Evolutionary conservation across 2,113 vertebrate species (phyloP), one percentile per base, ranked within the genome.

Genomic region (Syrmaticus mikado): DNA sequence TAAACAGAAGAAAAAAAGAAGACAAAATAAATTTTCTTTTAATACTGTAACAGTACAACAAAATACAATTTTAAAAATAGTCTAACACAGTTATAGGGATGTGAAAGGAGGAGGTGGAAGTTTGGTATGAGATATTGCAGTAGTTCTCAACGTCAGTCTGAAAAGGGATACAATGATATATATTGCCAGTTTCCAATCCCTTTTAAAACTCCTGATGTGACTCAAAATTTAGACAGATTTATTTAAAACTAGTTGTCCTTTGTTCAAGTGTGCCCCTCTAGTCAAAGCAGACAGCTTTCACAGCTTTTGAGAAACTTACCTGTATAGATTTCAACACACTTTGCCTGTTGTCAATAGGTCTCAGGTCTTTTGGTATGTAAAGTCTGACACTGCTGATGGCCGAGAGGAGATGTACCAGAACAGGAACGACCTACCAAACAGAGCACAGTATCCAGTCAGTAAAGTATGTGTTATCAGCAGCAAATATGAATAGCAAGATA

Each of bases 361-460:
- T 98, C 62, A 99, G 95, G 93, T 99, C 99, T 97, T 99, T 99
- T 0, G 99, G 99, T 94, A 99, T 99, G 86, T 99, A 99, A 43
- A 99, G 98, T 17, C 99, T 98, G 41, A 99, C 98, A 5, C 99
- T 99, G 97, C 99, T 99, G 96, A 99, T 98, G n/a, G 99, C 98
- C 11, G 98, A 98, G 24, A 99, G 95, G 70, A 99, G 98, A 84
- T 99, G 98, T 20, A 99, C 98, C 98, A 99, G 96, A 83, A 99
- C 98, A 10, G 99, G 99, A 94, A 99, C 99, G 64, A 99, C 99
- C 99, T 99, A 92, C 17, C 55, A 55, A 88, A 93, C 20, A 89
- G 4, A 93, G 30, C 7, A 5, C 4, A 52, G 34, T 11, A 50
- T 66, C 27, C 67, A 70, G 66, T 27, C 52, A 38, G n/a, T 65